Base-by-base conservation (phyloP, 1,140 invertebrate species). In the Hyposmocoma kahamanoa region DNA sequence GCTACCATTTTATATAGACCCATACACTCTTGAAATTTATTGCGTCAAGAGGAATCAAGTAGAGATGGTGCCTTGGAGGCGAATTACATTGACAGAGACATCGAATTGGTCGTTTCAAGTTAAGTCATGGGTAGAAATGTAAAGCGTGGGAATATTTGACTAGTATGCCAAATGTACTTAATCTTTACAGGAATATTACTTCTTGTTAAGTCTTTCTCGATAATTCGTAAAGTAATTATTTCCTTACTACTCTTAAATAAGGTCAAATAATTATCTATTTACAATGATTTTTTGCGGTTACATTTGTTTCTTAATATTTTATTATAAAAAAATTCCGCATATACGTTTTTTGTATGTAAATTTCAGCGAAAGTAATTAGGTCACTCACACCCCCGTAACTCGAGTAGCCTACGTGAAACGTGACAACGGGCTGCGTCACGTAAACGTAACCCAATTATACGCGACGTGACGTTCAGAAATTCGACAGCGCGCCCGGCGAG, bases 391-490 rank as follows among this genome's bases (percentile, higher is more conserved):
- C 72, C 66, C 65, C 56, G 24, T 56, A 58, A 61, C 61, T 53
- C 56, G 59, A 59, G 61, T 55, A 52, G 50, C 32, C 22, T 47
- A 49, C 32, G 32, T 26, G 39, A 41, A n/a, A 80, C 80, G 77
- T 84, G 80, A 74, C 74, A n/a, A 53, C 41, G 42, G 56, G 54
- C 46, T 43, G 53, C 59, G 77, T 81, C 80, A 84, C 80, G 80
- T 81, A 80, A 72, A 76, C 70, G 65, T 80, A 78, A 80, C 77
- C 73, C 80, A 84, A 84, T 81, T 81, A 84, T 69, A 56, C 42
- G 61, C 41, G 67, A 83, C 77, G 80, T 84, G 77, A 81, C 65
- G 70, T 67, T 67, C 71, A 59, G 71, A 70, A 49, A 74, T 74
- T 72, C 76, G 73, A 70, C 70, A 75, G 76, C 32, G 32, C 11